A percentile compares a stretch with the other conserved stretches of the same genome.
phyloP scores from a whole-genome alignment of 2,797 vertebrate genomes.

The Adelosebastes latens region DNA sequence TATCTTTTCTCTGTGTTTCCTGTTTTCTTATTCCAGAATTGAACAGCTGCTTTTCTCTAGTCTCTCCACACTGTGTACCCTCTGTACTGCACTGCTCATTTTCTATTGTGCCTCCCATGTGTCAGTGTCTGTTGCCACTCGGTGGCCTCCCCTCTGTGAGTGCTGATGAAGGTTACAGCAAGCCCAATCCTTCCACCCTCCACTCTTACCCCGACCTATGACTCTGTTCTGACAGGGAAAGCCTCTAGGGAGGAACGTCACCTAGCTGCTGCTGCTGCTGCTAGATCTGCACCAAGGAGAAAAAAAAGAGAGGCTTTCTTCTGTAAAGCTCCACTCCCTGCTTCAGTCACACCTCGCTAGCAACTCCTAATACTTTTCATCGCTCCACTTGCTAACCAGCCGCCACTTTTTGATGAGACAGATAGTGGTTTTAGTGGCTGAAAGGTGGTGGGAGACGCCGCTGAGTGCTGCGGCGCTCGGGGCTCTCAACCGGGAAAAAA shows the following conservation, averaged over 20 bases:
- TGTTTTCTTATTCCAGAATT: background rate
- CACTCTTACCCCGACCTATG: conserved; percentile 35
- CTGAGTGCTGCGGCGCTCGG: conserved; percentile 47
- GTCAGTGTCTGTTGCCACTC: conserved; percentile 24
- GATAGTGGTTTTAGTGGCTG: conserved; percentile 64
- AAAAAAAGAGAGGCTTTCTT: conserved; percentile 37
- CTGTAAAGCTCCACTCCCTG: conserved; percentile 43
- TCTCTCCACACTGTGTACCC: background rate
- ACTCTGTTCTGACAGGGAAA: conserved; percentile 50
- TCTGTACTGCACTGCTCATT: conserved; percentile 1
- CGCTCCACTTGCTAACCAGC: conserved; percentile 65
- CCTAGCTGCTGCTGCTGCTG: conserved; percentile 17
- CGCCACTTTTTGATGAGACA: conserved; percentile 66
- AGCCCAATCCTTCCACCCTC: conserved; percentile 15
- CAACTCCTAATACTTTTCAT: conserved; percentile 67
- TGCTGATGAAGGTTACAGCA: conserved; percentile 49
- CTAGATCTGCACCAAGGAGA: conserved; percentile 24
- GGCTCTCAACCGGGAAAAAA: conserved; percentile 44
- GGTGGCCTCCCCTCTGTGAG: conserved; percentile 29
- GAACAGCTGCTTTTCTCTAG: background rate
- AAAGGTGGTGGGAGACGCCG: conserved; percentile 50
- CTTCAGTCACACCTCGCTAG: conserved; percentile 66
- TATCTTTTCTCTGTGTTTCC: background rate
- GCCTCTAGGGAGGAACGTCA: conserved; percentile 47
- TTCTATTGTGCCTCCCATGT: conserved; percentile 19